Percentiles rank a stretch among this genome's conserved stretches.
phyloP scores from a whole-genome alignment of 2,888 invertebrate species.

The Apamea epomidion region DNA sequence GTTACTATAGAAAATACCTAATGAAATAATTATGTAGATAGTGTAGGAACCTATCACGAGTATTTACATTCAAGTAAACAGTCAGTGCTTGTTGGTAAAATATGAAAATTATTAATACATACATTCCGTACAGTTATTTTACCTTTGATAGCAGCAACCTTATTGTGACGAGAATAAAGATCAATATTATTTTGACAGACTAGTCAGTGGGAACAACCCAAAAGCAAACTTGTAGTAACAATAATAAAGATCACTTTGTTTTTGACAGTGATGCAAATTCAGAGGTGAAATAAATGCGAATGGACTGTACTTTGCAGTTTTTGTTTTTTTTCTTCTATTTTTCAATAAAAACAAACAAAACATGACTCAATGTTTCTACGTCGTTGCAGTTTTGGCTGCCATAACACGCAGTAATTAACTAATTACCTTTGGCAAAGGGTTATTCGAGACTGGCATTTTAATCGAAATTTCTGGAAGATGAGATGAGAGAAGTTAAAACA shows the following conservation, averaged over 20 bases:
- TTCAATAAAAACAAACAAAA: neutral
- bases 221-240: neutral
- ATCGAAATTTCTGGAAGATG: conserved; percentile 20
- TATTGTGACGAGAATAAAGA: neutral
- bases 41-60: too few relatives aligned
- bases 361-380: neutral
- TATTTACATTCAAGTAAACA: neutral
- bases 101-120: neutral
- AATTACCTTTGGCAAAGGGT: conserved; percentile 9
- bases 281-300: too few relatives aligned
- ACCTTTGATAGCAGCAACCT: neutral
- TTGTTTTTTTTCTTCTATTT: neutral
- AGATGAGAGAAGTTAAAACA: conserved; percentile 20
- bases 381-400: neutral
- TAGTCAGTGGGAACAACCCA: neutral
- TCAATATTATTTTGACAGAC: neutral
- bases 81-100: neutral
- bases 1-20: neutral
- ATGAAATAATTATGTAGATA: neutral
- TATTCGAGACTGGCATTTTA: neutral
- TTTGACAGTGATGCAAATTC: neutral
- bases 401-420: neutral
- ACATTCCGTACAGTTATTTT: neutral
- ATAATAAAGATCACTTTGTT: neutral
- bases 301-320: neutral